Base-by-base conservation (phyloP, 1,140 invertebrate species). In the Halotydeus destructor region DNA sequence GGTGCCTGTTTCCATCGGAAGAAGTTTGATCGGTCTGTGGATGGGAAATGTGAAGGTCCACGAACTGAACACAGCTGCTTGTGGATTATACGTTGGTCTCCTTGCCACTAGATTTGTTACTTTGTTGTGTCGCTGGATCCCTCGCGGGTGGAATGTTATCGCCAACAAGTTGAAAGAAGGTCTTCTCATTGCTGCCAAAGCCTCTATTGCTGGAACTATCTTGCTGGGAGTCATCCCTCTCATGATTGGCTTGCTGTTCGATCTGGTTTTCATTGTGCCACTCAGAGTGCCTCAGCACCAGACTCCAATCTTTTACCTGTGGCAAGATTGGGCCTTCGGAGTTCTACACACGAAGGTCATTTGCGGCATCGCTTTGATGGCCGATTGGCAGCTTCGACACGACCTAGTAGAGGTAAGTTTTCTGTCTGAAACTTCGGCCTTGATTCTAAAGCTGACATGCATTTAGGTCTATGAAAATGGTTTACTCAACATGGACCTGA, bases 321-420 rank as follows among this genome's bases (percentile, higher is more conserved):
- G 64, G 60, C 68, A 70, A 61, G 84, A 94, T 61, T 97, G 86
- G 88, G 86, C 86, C 0, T 63, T 96, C 4, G 91, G 93, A 9
- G 83, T 97, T 5, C 64, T 97, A 0, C 93, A 96, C 56, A 91
- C 86, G 2, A 98, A 98, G 66, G 96, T 97, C 44, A 78, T 88
- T n/a, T 89, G 84, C 52, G 91, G 85, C 1, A 63, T 93, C 3
- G 86, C 83, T 1, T 79, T 97, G 70, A 96, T 97, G 84, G 86
- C 86, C 0, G 86, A 96, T 56, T 96, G 88, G 78, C 75, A 76
- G 56, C 63, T 98, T 40, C 76, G 86, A 34, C 64, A 76, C 3
- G 80, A 81, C 1, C 76, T 97, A 33, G 91, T 98, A 58, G 72
- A 80, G 50, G 84, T 83, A 9, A 78, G 78, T 53, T 12, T 27